Conservation (phyloP, 2,113 vertebrate species). For the Barbus barbus region DNA sequence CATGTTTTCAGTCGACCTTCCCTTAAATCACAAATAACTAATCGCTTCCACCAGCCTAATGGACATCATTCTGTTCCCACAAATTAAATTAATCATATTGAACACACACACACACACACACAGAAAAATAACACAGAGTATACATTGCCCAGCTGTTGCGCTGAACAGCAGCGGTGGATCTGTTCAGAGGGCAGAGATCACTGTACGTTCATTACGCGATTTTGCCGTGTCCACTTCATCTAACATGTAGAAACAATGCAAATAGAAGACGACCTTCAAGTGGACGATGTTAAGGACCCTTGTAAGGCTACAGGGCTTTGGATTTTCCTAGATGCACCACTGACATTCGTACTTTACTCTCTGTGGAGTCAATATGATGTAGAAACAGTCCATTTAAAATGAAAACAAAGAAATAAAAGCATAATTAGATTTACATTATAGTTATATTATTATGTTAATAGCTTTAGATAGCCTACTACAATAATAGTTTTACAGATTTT, state of each 20-base stretch:
- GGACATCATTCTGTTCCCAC: conserved; percentile 50
- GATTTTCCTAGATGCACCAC: conserved; percentile 35
- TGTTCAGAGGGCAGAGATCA: conserved; percentile 9
- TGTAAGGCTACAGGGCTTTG: conserved; percentile 17
- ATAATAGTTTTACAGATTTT: conserved; percentile 45
- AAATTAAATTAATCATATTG: conserved; percentile 49
- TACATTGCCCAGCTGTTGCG: conserved; percentile 33
- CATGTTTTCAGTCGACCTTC: conserved; percentile 47
- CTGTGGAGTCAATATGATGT: neutral
- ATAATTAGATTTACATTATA: conserved; percentile 41
- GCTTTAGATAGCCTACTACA: conserved; percentile 28
- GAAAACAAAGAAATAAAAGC: conserved; percentile 44
- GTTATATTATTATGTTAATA: conserved; percentile 60
- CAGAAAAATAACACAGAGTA: conserved; percentile 54
- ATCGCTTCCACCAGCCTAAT: neutral
- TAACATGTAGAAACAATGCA: neutral
- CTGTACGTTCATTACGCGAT: neutral
- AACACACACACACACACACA: conserved; percentile 54
- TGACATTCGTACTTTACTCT: conserved; percentile 53
- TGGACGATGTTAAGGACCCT: conserved; percentile 23
- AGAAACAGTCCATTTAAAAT: conserved; percentile 48
- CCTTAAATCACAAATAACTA: conserved; percentile 49
- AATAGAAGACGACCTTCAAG: neutral
- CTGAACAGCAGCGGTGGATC: conserved; percentile 37
- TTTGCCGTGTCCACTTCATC: conserved; percentile 4